Conservation (phyloP, 2,888 invertebrate genomes). For the Tuta absoluta region DNA sequence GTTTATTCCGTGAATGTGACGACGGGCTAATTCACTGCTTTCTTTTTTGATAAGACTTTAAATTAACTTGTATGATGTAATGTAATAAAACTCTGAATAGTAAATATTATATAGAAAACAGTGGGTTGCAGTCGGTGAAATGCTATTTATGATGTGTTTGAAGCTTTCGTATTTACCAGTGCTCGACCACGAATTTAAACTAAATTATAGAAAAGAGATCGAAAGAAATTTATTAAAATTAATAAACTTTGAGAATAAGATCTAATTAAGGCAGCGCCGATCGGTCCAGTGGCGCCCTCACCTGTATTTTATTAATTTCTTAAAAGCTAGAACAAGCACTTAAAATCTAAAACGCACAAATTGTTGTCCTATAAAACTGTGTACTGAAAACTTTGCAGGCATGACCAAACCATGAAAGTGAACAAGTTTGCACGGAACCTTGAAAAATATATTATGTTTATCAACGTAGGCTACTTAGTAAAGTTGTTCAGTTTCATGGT, state of each 20-base stretch:
- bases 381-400: too few relatives aligned
- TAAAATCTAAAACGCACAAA: too few relatives aligned
- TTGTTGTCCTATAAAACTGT: too few relatives aligned
- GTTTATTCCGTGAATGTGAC: background rate
- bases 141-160: slow-evolving; percentile 5
- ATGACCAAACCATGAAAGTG: too few relatives aligned
- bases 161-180: background rate
- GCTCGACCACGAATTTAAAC: background rate
- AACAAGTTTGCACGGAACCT: too few relatives aligned
- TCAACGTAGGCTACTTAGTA: too few relatives aligned
- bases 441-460: too few relatives aligned
- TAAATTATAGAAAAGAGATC: background rate
- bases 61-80: slow-evolving; percentile 8
- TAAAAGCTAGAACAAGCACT: too few relatives aligned
- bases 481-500: too few relatives aligned
- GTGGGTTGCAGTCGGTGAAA: background rate
- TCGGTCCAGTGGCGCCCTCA: too few relatives aligned
- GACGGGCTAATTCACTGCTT: background rate
- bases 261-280: too few relatives aligned
- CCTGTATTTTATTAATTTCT: too few relatives aligned
- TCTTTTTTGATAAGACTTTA: background rate
- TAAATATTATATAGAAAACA: slow-evolving; percentile 8
- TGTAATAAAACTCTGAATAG: background rate
- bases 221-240: background rate
- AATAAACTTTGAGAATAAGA: background rate